Conservation (phyloP, 2,113 vertebrate genomes). For the Hepsetus odoe region DNA sequence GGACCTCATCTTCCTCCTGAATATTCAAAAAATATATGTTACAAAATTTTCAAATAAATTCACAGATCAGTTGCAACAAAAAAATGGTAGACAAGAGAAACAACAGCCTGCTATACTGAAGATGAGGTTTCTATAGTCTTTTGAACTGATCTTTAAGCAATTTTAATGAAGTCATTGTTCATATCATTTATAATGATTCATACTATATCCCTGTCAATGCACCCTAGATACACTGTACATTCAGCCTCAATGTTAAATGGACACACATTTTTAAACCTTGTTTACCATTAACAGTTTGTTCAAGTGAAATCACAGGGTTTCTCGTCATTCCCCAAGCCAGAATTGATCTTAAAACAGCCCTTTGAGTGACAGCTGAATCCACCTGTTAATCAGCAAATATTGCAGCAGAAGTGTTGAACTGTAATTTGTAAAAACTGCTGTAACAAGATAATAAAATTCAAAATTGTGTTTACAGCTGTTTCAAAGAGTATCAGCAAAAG, state of each 20-base stretch:
- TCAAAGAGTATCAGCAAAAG: background rate
- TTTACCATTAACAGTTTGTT: background rate
- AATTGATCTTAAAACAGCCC: slow-evolving; percentile 6
- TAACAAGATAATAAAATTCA: slow-evolving; percentile 4
- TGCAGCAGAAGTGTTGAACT: background rate
- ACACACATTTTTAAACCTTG: background rate
- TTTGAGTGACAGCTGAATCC: background rate
- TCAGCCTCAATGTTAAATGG: slow-evolving; percentile 77
- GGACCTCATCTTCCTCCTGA: slow-evolving; percentile 91
- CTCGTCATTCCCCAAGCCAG: background rate
- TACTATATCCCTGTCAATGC: too few relatives aligned
- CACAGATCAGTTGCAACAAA: too few relatives aligned
- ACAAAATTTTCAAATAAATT: background rate
- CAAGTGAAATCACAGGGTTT: background rate
- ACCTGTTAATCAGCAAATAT: background rate
- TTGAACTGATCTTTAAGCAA: too few relatives aligned
- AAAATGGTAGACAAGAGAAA: too few relatives aligned
- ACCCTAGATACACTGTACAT: too few relatives aligned
- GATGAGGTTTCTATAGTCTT: too few relatives aligned
- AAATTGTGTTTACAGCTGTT: background rate
- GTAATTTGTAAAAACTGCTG: slow-evolving; percentile 13
- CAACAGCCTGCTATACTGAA: too few relatives aligned
- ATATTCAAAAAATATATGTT: slow-evolving; percentile 21
- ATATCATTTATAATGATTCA: too few relatives aligned
- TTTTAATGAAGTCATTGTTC: too few relatives aligned